phyloP scores from a whole-genome alignment of 2,888 invertebrate species.

The Brassicogethes aeneus region DNA sequence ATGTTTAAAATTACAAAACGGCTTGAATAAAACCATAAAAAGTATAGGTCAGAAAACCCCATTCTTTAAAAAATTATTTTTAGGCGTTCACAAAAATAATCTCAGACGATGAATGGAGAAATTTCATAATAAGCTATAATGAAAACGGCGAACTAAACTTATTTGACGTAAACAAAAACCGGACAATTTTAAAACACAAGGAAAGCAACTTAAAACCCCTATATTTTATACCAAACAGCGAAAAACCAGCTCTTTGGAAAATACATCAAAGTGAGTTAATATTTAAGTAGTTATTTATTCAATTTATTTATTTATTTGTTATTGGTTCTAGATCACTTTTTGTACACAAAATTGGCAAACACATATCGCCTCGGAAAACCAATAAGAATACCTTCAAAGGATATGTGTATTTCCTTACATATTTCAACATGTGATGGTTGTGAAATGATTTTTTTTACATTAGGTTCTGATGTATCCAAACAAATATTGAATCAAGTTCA shows the following conservation, averaged over 20 bases:
- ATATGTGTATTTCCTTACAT: constrained; percentile 31
- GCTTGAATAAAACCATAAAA: too few species aligned
- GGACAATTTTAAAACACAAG: constrained; percentile 23
- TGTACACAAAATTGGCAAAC: constrained; percentile 29
- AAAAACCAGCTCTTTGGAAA: constrained; percentile 31
- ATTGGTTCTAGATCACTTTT: constrained; percentile 29
- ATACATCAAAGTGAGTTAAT: constrained; percentile 32
- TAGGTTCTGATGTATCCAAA: constrained; percentile 16
- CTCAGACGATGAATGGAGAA: constrained; percentile 32
- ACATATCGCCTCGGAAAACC: constrained; percentile 31
- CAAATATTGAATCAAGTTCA: constrained; percentile 21
- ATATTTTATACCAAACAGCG: constrained; percentile 30
- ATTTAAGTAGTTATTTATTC: too few species aligned
- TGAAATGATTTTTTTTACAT: constrained; percentile 28
- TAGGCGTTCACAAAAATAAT: constrained; percentile 28
- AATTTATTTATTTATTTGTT: neutral
- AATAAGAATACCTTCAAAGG: constrained; percentile 22
- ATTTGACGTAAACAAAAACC: constrained; percentile 26
- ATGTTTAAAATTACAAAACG: too few species aligned
- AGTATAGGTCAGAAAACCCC: too few species aligned
- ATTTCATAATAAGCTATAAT: constrained; percentile 25
- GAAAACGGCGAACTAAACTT: constrained; percentile 22
- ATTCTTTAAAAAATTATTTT: constrained; percentile 13
- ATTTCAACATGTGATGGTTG: constrained; percentile 30
- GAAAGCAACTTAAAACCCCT: constrained; percentile 25